A percentile compares a stretch with the other conserved stretches of the same genome.
phyloP scores from a whole-genome alignment of 1,140 invertebrate genomes.

The Micrasema longulum region DNA sequence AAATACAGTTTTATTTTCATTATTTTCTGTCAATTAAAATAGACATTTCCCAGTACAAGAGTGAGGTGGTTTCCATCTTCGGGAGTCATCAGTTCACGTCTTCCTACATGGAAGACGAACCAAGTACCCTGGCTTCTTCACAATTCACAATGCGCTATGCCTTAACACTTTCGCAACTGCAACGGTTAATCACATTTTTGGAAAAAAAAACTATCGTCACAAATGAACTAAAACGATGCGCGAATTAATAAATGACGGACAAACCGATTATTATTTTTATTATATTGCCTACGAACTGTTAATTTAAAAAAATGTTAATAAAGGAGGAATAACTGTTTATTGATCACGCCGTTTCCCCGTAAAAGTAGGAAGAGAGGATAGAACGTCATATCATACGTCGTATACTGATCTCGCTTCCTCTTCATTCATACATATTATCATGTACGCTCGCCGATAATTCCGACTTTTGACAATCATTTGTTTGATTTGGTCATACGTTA shows the following conservation, averaged over 20 bases:
- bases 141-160: neutral
- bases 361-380: no score
- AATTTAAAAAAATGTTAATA: no score
- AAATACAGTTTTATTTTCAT: neutral
- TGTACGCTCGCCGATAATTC: no score
- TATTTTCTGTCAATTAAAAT: constrained; percentile 41
- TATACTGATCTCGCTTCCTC: no score
- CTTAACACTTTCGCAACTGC: neutral
- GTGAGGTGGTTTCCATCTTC: constrained; percentile 29
- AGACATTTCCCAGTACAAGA: constrained; percentile 34
- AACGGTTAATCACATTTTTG: neutral
- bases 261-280: no score
- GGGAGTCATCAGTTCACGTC: constrained; percentile 31
- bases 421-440: no score
- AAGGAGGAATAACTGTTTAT: no score
- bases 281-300: no score
- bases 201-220: neutral
- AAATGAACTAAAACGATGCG: neutral
- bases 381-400: no score
- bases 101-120: constrained; percentile 23
- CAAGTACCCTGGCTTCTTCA: neutral
- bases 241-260: neutral
- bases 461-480: no score
- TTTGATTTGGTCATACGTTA: no score
- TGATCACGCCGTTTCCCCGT: no score